Evolutionary conservation across 2,797 vertebrate species (phyloP).

Genomic region (Paedocypris micromegethes): DNA sequence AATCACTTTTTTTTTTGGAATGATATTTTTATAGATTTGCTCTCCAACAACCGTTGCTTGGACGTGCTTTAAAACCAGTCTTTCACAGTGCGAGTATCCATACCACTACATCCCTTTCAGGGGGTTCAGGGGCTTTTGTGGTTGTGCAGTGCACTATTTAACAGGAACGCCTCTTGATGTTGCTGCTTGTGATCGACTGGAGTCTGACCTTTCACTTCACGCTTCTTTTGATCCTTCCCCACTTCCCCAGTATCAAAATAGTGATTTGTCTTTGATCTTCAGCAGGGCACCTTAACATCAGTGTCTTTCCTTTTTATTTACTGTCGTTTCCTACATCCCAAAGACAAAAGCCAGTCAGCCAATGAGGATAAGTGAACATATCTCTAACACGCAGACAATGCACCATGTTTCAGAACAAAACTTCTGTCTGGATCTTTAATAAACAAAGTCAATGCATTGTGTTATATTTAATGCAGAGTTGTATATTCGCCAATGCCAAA

Average conservation of each 20-base stretch:
- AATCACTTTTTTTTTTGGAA: background rate
- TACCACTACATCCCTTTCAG: slow-evolving; percentile 24
- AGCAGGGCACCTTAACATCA: slow-evolving; percentile 43
- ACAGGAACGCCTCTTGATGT: slow-evolving; percentile 49
- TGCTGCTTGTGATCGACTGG: slow-evolving; percentile 56
- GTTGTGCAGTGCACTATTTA: slow-evolving; percentile 42
- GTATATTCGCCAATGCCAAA: no score
- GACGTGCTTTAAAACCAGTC: slow-evolving; percentile 1
- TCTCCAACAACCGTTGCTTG: slow-evolving; percentile 7
- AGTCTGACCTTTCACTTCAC: slow-evolving; percentile 61
- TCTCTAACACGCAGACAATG: no score
- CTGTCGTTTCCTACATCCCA: slow-evolving; percentile 17
- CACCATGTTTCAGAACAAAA: no score
- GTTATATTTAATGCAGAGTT: no score
- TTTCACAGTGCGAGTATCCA: slow-evolving; percentile 16
- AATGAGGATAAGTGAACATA: background rate
- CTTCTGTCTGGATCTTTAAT: no score
- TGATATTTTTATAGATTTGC: slow-evolving; percentile 1
- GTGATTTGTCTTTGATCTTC: slow-evolving; percentile 67
- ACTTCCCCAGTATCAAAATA: slow-evolving; percentile 60
- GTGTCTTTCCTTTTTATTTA: slow-evolving; percentile 21
- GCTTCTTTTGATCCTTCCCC: slow-evolving; percentile 67
- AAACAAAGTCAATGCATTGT: no score
- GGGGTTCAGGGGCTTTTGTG: slow-evolving; percentile 26
- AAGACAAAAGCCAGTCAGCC: slow-evolving; percentile 2